Base-by-base conservation (phyloP, 2,113 vertebrate genomes). In the Dolichallabes microphthalmus region DNA sequence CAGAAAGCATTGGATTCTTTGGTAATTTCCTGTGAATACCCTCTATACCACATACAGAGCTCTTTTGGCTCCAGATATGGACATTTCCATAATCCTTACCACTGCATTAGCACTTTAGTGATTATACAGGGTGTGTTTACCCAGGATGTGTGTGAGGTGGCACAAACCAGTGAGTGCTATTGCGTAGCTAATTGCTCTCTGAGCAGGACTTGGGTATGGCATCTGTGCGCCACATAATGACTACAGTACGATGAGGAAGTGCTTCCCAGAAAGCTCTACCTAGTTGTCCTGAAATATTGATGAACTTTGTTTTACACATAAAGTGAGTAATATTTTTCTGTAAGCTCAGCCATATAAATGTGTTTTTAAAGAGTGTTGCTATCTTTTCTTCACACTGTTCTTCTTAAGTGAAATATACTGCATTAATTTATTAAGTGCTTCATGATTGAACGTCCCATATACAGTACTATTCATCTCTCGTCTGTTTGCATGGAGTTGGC, bases 121-220 rank as follows among this genome's bases (percentile, higher is more conserved):
- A 32, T 15, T n/a, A 61, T 25, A 55, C 10, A 20, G 78, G 60
- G 63, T 82, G 64, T 85, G 58, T 82, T 77, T 74, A 52, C 57
- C 6, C 80, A 85, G 82, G 80, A 86, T 77, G 82, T 85, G 76
- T 86, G 85, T 80, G 22, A 63, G 32, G 11, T 63, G 22, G 32
- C 35, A 63, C 55, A 80, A 80, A n/a, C 35, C 20, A 63, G 2
- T n/a, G 14, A 50, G 79, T 80, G 79, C 14, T 80, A 63, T 50
- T 22, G 32, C 80, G 82, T 58, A 71, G 71, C 52, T 84, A 64
- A 86, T 84, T 84, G 82, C 76, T 63, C 9, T 76, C 71, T 69
- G 55, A 81, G 61, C 58, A 15, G 52, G 75, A 78, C 22, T 39
- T 52, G 71, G 35, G 22, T 76, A 81, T 81, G 66, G 11, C 58